Evolutionary conservation across 2,888 invertebrate genomes (phyloP).

Genomic region (Hypsopygia costalis): DNA sequence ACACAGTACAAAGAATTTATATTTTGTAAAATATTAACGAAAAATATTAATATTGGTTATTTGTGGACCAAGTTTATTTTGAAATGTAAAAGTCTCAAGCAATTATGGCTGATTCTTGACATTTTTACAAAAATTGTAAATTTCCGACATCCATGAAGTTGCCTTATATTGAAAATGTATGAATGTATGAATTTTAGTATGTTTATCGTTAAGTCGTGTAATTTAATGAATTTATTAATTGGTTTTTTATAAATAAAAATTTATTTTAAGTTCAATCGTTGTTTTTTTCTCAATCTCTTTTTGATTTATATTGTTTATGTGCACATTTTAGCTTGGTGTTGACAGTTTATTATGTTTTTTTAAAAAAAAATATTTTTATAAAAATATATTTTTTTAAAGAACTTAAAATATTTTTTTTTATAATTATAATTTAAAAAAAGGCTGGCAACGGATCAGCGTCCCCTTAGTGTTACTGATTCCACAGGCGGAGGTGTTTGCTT

Average conservation of each 20-base stretch:
- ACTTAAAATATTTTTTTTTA: too few species aligned
- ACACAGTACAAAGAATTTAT: slow-evolving; percentile 28
- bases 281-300: slow-evolving; percentile 36
- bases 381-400: too few species aligned
- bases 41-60: slow-evolving; percentile 28
- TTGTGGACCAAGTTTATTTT: slow-evolving; percentile 39
- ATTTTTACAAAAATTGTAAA: slow-evolving; percentile 51
- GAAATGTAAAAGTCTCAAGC: slow-evolving; percentile 66
- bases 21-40: slow-evolving; percentile 18
- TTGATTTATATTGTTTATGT: neutral
- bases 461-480: too few species aligned
- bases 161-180: slow-evolving; percentile 49
- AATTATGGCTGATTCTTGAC: slow-evolving; percentile 73
- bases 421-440: too few species aligned
- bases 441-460: too few species aligned
- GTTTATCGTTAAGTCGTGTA: slow-evolving; percentile 41
- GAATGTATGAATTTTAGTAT: slow-evolving; percentile 54
- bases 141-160: slow-evolving; percentile 28
- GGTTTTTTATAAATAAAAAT: slow-evolving; percentile 67
- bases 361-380: too few species aligned
- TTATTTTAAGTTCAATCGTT: slow-evolving; percentile 60
- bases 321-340: too few species aligned
- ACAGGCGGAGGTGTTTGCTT: too few species aligned
- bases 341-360: too few species aligned
- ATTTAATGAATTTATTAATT: slow-evolving; percentile 27